Conservation (phyloP, 2,888 invertebrate genomes). For the Melanostoma mellinum region DNA sequence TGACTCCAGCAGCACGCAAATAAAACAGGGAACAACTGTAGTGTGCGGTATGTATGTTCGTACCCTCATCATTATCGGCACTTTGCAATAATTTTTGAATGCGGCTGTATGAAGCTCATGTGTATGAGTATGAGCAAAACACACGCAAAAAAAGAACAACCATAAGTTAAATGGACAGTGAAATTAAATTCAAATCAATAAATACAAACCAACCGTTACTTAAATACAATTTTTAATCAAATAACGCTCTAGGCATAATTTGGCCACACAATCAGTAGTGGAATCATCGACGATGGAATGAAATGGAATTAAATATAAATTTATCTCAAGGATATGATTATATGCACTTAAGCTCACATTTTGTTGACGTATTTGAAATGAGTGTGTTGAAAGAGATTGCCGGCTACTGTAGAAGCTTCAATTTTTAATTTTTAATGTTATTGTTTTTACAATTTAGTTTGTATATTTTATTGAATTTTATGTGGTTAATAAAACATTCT, state of each 20-base stretch:
- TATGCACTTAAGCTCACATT: too few species aligned
- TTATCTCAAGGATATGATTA: too few species aligned
- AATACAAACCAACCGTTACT: not conserved
- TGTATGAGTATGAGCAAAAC: not conserved
- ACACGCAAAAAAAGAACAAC: not conserved
- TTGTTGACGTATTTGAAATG: too few species aligned
- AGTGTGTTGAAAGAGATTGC: too few species aligned
- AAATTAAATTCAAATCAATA: slow-evolving; percentile 35
- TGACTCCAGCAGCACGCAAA: not conserved
- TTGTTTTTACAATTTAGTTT: too few species aligned
- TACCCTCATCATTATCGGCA: slow-evolving; percentile 19
- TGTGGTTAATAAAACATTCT: too few species aligned
- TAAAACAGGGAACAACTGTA: not conserved
- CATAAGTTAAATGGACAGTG: not conserved
- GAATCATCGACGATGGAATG: not conserved
- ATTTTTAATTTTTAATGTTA: too few species aligned
- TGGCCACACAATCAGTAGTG: slow-evolving; percentile 30
- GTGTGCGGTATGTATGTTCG: not conserved
- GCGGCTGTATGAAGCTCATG: not conserved
- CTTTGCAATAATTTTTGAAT: slow-evolving; percentile 2
- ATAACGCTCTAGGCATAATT: slow-evolving; percentile 5
- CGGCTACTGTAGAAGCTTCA: too few species aligned
- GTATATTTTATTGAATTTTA: too few species aligned
- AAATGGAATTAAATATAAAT: too few species aligned
- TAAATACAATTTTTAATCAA: slow-evolving; percentile 27